phyloP scores from a whole-genome alignment of 2,797 vertebrate species.

The Thripadectes ignobilis region DNA sequence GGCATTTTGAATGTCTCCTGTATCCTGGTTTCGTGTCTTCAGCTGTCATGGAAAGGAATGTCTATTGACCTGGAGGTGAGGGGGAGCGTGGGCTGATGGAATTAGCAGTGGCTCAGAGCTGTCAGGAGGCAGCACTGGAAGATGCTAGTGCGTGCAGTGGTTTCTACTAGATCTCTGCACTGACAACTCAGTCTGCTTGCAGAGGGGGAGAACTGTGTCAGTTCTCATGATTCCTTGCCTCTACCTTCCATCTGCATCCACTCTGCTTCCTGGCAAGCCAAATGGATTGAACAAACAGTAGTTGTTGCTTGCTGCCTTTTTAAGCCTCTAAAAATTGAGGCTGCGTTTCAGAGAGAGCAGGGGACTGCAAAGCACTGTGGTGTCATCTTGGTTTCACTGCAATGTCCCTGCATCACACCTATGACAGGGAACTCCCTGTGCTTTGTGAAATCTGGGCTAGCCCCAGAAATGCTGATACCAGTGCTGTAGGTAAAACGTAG shows the following conservation, averaged over 20 bases:
- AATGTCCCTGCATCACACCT: background rate
- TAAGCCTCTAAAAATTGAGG: background rate
- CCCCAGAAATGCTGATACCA: background rate
- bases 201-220: background rate
- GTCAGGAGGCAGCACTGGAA: background rate
- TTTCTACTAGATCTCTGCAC: background rate
- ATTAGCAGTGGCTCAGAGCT: background rate
- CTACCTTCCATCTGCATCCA: background rate
- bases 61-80: background rate
- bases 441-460: background rate
- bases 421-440: background rate
- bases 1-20: background rate
- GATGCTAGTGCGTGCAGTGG: background rate
- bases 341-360: background rate
- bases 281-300: rapidly evolving
- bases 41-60: background rate
- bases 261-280: background rate
- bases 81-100: background rate
- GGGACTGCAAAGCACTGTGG: background rate
- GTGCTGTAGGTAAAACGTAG: background rate
- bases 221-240: background rate
- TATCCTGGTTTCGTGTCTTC: background rate
- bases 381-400: background rate
- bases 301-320: background rate
- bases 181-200: background rate